Evolutionary conservation across 2,888 invertebrate genomes (phyloP), one percentile per base, ranked within the genome.

Genomic region (Oscheius myriophilus): DNA sequence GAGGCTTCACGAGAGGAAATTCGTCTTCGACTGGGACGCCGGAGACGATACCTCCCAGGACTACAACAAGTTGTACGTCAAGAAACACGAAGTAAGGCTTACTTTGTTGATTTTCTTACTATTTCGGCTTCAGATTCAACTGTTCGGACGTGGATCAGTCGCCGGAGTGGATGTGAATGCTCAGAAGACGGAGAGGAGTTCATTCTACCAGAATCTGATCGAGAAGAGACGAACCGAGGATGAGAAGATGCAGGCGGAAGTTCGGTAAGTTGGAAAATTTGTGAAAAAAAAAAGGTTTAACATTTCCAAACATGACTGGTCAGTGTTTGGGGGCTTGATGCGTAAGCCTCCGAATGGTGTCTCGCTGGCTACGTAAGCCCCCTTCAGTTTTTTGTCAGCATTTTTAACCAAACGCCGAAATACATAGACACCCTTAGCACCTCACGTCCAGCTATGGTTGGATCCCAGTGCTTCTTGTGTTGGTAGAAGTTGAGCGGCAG

Each of bases 11-110:
- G 98, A 99, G 87, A 90, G 97, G 18, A 99, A 99, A 89, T 99
- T 99, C 90, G 97, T 99, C 0, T 99, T 99, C 88, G 98, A 99
- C 88, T 99, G 98, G 98, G 98, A 99, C 89, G 96, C 95, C 0
- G 93, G 93, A 0, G 98, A 99, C 88, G 98, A 99, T 86, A 99
- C 98, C 0, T 95, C 96, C 2, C 82, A 92, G 73, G 98, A 99
- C 89, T 99, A 98, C 86, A 98, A 98, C 88, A 91, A 92, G 71
- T 89, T 99, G 25, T 99, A 98, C 86, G 97, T 96, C 88, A 95
- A 96, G 82, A 91, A 93, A 58, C 97, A 98, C 89, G 94, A 96
- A 88, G 79, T 72, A 16, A 4, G 41, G 12, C 9, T n/a, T 58
- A 9, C 7, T 21, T 53, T 21, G 9, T 39, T 54, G 26, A 18